Percentiles rank a stretch among this genome's conserved stretches.
phyloP scores from a whole-genome alignment of 2,797 vertebrate species.

The Macroramphosus scolopax region DNA sequence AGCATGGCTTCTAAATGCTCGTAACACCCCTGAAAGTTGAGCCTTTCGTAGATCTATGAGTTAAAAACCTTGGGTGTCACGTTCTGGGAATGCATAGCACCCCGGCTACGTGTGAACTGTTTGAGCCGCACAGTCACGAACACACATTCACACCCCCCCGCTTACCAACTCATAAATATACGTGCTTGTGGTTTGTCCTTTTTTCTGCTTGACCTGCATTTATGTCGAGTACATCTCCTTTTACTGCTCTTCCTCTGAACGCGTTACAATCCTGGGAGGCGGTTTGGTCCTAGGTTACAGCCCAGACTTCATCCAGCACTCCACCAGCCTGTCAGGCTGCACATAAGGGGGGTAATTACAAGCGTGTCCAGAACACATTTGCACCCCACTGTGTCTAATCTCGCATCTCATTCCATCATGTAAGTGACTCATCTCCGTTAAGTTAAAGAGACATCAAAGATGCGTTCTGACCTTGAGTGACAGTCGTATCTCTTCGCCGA shows the following conservation, averaged over 20 bases:
- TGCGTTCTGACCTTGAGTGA: constrained; percentile 6
- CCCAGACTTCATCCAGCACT: too few species aligned
- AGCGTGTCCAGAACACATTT: constrained; percentile 34
- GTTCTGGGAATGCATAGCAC: constrained; percentile 12
- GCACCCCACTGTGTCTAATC: constrained; percentile 26
- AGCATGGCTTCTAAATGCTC: constrained; percentile 26
- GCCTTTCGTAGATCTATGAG: constrained; percentile 1
- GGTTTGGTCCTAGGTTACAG: constrained; percentile 3
- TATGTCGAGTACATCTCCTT: neutral
- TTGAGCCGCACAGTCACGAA: constrained; percentile 10
- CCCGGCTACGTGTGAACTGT: constrained; percentile 5
- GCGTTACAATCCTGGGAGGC: too few species aligned
- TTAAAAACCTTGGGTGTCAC: constrained; percentile 4
- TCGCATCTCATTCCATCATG: constrained; percentile 43
- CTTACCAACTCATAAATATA: constrained; percentile 4
- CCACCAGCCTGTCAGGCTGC: constrained; percentile 3
- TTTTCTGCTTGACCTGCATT: constrained; percentile 8
- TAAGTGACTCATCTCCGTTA: constrained; percentile 46
- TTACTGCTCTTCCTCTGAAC: constrained; percentile 5
- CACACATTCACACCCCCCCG: constrained; percentile 13
- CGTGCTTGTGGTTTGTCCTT: constrained; percentile 3
- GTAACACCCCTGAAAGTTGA: constrained; percentile 6
- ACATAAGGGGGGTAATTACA: constrained; percentile 29
- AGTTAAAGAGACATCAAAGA: constrained; percentile 38
- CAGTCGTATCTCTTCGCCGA: constrained; percentile 15